These are phyloP conservation scores for Erebia aethiops DNA, from an alignment of 2,888 invertebrate genomes.

Conservation along the genomic window DNA sequence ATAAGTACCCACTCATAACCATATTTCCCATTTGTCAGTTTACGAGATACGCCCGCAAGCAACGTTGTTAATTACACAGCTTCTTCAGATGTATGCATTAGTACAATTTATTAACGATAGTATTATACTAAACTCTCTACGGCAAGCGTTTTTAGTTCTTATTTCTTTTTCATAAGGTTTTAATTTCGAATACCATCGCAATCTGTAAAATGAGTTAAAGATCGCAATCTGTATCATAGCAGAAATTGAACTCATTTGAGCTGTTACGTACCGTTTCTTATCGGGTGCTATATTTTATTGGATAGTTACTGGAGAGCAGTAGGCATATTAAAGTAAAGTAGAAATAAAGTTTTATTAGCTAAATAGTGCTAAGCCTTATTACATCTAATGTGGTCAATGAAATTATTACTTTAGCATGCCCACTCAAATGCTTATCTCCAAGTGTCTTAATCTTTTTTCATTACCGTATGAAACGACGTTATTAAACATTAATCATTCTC, in stretches of 20 bases:
- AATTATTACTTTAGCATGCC: background rate
- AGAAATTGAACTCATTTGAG: constrained; percentile 28
- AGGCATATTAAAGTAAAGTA: no score
- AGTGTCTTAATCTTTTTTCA: background rate
- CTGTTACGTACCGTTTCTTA: constrained; percentile 26
- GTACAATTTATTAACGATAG: constrained; percentile 43
- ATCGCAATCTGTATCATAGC: constrained; percentile 43
- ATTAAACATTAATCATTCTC: constrained; percentile 16
- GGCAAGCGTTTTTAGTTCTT: constrained; percentile 12
- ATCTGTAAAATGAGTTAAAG: constrained; percentile 25
- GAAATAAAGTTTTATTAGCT: constrained; percentile 4
- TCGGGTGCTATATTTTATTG: constrained; percentile 24
- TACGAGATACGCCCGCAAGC: constrained; percentile 45
- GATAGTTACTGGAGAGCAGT: background rate
- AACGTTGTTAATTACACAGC: constrained; percentile 53
- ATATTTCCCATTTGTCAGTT: constrained; percentile 40
- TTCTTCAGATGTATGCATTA: constrained; percentile 54
- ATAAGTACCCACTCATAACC: constrained; percentile 16
- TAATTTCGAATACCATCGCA: background rate
- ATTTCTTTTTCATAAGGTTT: background rate
- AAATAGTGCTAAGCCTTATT: background rate
- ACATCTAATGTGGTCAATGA: background rate
- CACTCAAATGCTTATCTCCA: background rate
- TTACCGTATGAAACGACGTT: background rate
- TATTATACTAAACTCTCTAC: background rate